Evolutionary conservation across 64 coral and sea anemone species (phyloP).

Genomic region (Montipora foliosa): DNA sequence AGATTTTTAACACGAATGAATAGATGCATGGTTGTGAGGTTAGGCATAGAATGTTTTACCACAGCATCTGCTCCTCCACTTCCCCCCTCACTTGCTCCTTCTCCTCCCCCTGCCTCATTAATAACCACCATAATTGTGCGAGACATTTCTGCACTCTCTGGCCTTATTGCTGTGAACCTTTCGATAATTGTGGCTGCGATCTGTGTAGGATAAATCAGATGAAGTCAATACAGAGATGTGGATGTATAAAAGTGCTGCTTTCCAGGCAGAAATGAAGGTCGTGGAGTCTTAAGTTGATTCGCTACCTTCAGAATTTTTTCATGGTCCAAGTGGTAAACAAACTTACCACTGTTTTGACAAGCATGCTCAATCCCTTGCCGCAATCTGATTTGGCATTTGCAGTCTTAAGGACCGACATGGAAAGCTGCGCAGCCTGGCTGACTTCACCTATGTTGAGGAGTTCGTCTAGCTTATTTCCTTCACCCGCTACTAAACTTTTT

Average conservation of each 20-base stretch:
- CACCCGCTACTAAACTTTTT: constrained; percentile 28
- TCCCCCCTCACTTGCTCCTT: constrained; percentile 26
- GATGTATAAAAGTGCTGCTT: too few relatives aligned
- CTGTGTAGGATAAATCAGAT: neutral
- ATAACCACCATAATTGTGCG: constrained; percentile 71
- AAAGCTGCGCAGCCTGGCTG: constrained; percentile 69
- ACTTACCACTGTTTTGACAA: constrained; percentile 30
- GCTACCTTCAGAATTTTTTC: too few relatives aligned
- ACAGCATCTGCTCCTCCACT: neutral
- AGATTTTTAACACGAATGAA: too few relatives aligned
- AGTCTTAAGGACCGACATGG: constrained; percentile 70
- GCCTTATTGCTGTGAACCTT: constrained; percentile 62
- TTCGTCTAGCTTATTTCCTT: constrained; percentile 37
- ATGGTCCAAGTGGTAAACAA: too few relatives aligned
- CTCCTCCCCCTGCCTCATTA: constrained; percentile 64
- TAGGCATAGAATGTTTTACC: neutral
- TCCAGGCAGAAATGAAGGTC: too few relatives aligned
- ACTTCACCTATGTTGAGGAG: constrained; percentile 52
- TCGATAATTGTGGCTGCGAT: constrained; percentile 72
- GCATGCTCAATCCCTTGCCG: constrained; percentile 4
- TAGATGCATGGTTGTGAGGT: too few relatives aligned
- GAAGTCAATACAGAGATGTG: neutral
- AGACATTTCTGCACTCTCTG: constrained; percentile 62
- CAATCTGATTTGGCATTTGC: neutral
- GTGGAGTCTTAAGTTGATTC: too few relatives aligned